Evolutionary conservation across 1,140 invertebrate genomes (phyloP), one percentile per base, ranked within the genome.

Genomic region (Chlorops oryzae): DNA sequence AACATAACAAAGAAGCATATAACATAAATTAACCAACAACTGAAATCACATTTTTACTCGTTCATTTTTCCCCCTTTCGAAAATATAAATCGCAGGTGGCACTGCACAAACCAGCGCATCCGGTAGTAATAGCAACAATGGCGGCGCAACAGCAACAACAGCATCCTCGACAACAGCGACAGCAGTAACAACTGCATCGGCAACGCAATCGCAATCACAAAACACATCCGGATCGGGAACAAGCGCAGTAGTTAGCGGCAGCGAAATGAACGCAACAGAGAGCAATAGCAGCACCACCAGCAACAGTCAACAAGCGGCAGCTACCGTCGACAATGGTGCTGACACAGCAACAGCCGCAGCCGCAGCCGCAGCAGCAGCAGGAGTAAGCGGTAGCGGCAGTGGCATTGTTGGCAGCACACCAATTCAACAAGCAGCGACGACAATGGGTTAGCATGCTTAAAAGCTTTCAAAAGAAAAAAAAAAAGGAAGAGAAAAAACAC

Each of bases 381-480:
- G 59, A 25, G 59, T 49, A 40, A 61, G 54, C 37, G 56, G 56
- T 9, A 37, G 49, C 62, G 10, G 58, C 57, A 57, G 60, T 52
- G 63, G 62, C 28, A 38, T 48, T 25, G 56, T 47, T n/a, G 38
- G 35, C 22, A 40, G 46, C 32, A 45, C 39, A 42, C 50, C 50
- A 43, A 51, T 40, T 43, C 47, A 50, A 53, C 55, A 52, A 44
- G 44, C 55, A 56, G 47, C 55, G 51, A 53, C 55, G 51, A 56
- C 55, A 51, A 56, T 56, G 55, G 55, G 55, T 56, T 56, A 56
- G 55, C 55, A 28, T 53, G 51, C 37, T 52, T 37, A 27, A 53
- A 49, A n/a, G n/a, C n/a, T n/a, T n/a, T n/a, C n/a, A n/a, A n/a
- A n/a, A n/a, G n/a, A n/a, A n/a, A n/a, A n/a, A n/a, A n/a, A n/a